phyloP scores from a whole-genome alignment of 2,888 invertebrate species.

The Anticlea derivata region DNA sequence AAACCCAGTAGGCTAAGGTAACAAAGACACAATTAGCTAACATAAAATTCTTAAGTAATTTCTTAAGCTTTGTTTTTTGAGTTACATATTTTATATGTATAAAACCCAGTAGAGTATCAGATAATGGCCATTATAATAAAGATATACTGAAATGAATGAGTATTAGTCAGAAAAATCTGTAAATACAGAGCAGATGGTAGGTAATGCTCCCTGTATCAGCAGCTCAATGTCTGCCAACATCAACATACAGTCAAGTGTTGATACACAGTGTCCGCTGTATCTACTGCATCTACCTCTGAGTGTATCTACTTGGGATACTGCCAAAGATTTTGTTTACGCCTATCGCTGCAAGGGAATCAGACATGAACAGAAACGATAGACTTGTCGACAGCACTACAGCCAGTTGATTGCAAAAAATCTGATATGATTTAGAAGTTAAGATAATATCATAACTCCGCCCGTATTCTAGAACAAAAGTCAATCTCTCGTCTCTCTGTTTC shows the following conservation, averaged over 20 bases:
- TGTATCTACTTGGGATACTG: slow-evolving; percentile 14
- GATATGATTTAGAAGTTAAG: too few relatives aligned
- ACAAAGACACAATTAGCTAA: too few relatives aligned
- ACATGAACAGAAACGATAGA: slow-evolving; percentile 11
- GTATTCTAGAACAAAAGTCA: too few relatives aligned
- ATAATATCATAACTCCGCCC: too few relatives aligned
- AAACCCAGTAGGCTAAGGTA: neutral
- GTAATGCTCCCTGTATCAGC: slow-evolving; percentile 33
- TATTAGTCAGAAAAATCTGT: slow-evolving; percentile 26
- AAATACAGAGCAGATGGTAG: slow-evolving; percentile 37
- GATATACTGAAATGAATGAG: slow-evolving; percentile 17
- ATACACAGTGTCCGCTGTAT: slow-evolving; percentile 26
- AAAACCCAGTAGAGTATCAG: too few relatives aligned
- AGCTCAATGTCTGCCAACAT: slow-evolving; percentile 35
- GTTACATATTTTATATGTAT: too few relatives aligned
- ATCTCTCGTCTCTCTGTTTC: neutral
- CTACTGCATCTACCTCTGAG: slow-evolving; percentile 4
- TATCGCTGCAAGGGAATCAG: slow-evolving; percentile 5
- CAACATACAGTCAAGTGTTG: slow-evolving; percentile 35
- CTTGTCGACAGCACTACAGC: slow-evolving; percentile 6
- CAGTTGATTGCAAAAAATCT: too few relatives aligned
- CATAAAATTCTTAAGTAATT: too few relatives aligned
- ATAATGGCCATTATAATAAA: too few relatives aligned
- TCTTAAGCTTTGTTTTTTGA: too few relatives aligned
- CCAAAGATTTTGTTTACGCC: slow-evolving; percentile 21